phyloP scores from a whole-genome alignment of 2,888 invertebrate genomes.

The Megaustenia siamemsis region DNA sequence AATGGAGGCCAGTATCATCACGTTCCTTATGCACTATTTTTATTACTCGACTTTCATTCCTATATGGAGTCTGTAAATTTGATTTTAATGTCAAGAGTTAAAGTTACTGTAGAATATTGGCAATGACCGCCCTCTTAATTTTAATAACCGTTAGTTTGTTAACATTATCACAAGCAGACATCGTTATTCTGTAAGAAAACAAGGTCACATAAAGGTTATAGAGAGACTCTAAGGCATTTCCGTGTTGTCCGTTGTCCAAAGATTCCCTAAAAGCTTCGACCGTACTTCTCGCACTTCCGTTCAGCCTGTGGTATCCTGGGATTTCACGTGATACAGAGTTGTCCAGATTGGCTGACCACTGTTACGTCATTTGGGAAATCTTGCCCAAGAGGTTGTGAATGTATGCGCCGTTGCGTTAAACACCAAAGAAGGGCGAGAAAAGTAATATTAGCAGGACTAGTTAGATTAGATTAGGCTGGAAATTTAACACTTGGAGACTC shows the following conservation, averaged over 20 bases:
- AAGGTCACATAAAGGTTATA: slow-evolving; percentile 24
- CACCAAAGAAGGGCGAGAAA: slow-evolving; percentile 5
- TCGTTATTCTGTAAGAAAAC: too few species aligned
- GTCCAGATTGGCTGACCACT: slow-evolving; percentile 24
- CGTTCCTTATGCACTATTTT: too few species aligned
- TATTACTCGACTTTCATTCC: too few species aligned
- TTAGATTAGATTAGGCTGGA: background rate
- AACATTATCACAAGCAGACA: too few species aligned
- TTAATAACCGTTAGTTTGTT: too few species aligned
- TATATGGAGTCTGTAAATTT: too few species aligned
- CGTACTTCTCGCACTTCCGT: slow-evolving; percentile 1
- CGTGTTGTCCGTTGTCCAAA: background rate
- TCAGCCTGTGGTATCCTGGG: background rate
- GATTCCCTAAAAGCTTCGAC: background rate
- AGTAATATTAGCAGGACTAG: slow-evolving; percentile 31
- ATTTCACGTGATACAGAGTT: background rate
- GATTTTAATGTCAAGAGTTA: too few species aligned
- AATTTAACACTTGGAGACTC: background rate
- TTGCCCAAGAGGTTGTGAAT: background rate
- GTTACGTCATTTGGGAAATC: slow-evolving; percentile 41
- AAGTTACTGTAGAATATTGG: too few species aligned
- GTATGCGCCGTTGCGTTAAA: slow-evolving; percentile 38
- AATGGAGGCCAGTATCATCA: too few species aligned
- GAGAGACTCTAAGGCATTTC: background rate
- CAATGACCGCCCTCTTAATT: too few species aligned